These are phyloP conservation scores for Idaea dimidiata DNA, from an alignment of 2,888 invertebrate species.

Conservation along the genomic window DNA sequence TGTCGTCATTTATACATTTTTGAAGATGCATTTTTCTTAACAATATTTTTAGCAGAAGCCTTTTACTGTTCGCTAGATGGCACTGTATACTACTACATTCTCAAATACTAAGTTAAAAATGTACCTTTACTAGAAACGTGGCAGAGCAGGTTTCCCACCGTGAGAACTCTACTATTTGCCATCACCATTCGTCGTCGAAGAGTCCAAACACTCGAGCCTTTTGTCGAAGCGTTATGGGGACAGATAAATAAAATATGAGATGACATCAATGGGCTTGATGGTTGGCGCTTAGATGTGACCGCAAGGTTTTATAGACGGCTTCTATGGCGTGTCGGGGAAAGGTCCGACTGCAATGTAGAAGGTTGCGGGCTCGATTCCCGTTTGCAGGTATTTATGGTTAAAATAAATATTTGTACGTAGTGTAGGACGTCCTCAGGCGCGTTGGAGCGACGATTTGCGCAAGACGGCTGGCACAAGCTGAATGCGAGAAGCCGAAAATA, in stretches of 20 bases:
- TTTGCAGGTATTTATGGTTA: no score
- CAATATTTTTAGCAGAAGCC: neutral
- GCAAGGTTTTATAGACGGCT: neutral
- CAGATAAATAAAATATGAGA: conserved; percentile 66
- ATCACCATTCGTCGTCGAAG: conserved; percentile 2
- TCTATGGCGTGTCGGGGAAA: neutral
- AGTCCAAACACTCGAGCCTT: conserved; percentile 75
- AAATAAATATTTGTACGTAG: no score
- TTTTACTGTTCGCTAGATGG: neutral
- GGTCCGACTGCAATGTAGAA: no score
- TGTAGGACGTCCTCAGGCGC: no score
- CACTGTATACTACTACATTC: no score
- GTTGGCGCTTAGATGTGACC: neutral
- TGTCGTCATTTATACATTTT: no score
- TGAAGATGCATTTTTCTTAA: no score
- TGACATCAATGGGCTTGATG: conserved; percentile 41
- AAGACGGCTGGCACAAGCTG: no score
- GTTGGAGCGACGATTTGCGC: no score
- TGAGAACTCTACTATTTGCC: conserved; percentile 5
- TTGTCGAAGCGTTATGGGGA: conserved; percentile 79
- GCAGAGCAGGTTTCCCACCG: neutral
- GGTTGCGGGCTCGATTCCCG: no score
- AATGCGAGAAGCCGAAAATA: no score
- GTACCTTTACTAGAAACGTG: neutral
- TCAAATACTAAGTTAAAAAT: neutral